phyloP scores from a whole-genome alignment of 2,113 vertebrate genomes.

The Gymnobelideus leadbeateri region DNA sequence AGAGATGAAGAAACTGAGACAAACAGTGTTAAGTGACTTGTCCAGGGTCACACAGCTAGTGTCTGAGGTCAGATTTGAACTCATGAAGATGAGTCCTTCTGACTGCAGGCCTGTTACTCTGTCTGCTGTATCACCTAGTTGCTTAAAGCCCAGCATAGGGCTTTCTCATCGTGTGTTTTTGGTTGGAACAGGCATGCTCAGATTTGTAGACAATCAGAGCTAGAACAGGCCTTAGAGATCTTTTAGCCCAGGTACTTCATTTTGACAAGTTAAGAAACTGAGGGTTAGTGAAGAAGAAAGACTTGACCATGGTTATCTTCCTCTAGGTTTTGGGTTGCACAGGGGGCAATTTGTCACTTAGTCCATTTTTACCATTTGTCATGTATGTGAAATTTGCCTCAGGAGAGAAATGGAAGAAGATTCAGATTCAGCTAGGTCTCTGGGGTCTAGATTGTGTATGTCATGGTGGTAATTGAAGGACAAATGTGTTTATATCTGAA shows the following conservation, averaged over 20 bases:
- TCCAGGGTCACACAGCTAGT: neutral
- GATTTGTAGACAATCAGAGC: neutral
- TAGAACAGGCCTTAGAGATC: neutral
- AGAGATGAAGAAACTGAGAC: neutral
- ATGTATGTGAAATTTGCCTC: neutral
- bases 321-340: neutral
- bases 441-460: neutral
- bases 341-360: neutral
- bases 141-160: neutral
- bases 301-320: neutral
- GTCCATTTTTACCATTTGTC: neutral
- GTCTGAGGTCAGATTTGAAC: neutral
- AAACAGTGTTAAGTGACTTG: neutral
- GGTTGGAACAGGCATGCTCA: neutral
- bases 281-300: neutral
- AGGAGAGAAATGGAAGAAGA: neutral
- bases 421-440: neutral
- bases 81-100: neutral
- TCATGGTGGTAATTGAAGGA: neutral
- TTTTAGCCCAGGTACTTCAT: neutral
- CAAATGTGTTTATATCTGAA: neutral
- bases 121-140: neutral
- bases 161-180: neutral
- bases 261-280: neutral
- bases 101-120: neutral